Percentiles rank a stretch among this genome's conserved stretches.
Evolutionary conservation across 64 coral and sea anemone genomes (phyloP).

Genomic region (Anthopleura sola): DNA sequence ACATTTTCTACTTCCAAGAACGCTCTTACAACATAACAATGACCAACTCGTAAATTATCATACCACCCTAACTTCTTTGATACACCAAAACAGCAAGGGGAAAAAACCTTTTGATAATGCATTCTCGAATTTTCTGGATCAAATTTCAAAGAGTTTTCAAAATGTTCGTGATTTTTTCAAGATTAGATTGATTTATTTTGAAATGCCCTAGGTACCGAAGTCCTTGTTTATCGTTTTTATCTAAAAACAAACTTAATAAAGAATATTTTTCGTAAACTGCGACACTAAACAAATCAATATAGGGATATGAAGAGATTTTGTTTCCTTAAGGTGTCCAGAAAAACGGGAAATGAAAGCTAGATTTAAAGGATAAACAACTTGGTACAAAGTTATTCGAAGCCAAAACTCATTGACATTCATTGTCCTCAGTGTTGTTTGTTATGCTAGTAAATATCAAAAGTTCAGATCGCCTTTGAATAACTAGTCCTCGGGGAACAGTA

Average conservation of each 20-base stretch:
- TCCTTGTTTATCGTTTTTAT: not conserved
- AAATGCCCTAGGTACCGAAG: not conserved
- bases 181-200: constrained; percentile 14
- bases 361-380: not conserved
- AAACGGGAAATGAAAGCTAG: not conserved
- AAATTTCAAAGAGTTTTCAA: not conserved
- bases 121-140: not conserved
- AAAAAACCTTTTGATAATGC: not conserved
- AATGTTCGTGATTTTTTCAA: not conserved
- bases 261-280: not conserved
- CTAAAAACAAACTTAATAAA: constrained; percentile 13
- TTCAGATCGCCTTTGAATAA: not conserved
- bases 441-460: not conserved
- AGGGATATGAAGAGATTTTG: not conserved
- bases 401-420: not conserved
- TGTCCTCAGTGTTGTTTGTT: not conserved
- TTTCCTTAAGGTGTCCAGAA: not conserved
- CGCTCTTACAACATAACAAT: not conserved
- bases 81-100: not conserved
- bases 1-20: not conserved
- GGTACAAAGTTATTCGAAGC: not conserved
- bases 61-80: not conserved
- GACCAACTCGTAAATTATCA: not conserved
- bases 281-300: not conserved
- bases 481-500: not conserved